Evolutionary conservation across 2,888 invertebrate species (phyloP), one percentile per base, ranked within the genome.

Genomic region (Polymixis flavicincta): DNA sequence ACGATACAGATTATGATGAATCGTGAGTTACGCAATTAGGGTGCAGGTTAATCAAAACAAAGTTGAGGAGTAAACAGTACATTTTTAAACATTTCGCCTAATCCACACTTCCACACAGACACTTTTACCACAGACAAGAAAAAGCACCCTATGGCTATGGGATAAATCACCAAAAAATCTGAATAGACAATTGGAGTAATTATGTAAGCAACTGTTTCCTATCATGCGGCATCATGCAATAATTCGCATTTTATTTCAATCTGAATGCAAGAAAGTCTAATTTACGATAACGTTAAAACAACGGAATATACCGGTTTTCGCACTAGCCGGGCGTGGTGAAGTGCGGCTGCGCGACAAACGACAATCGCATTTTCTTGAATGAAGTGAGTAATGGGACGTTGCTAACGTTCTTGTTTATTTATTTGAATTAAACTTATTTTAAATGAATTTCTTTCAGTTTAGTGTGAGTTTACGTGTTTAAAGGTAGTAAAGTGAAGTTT

Each of bases 241-340:
- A 48, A 22, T 59, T 28, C 13, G 17, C 19, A 52, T 75, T 57
- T 50, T 5, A 48, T 74, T 63, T 32, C 5, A 54, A 19, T 45
- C 45, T 22, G 22, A 37, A 75, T 61, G 8, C n/a, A 32, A 48
- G 14, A 28, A 61, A 52, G 14, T 14, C 11, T 14, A 32, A 59
- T 66, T 48, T 60, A 75, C 78, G 66, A 73, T 67, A 59, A 73
- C 52, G 19, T 73, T 67, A 32, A 61, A 76, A 78, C 74, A 84
- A 76, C 89, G 88, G 82, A 87, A 83, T 28, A 67, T 86, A 87
- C 83, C 92, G 91, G 88, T 91, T 89, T 87, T 90, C 83, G 70
- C 89, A 87, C 88, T 90, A 89, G 90, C 93, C 96, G 96, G 96
- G 96, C 96, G 96, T 96, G 96, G 96, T 95, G 93, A 93, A 93